These are phyloP conservation scores for Blera fallax DNA, from an alignment of 2,888 invertebrate genomes.

Conservation along the genomic window DNA sequence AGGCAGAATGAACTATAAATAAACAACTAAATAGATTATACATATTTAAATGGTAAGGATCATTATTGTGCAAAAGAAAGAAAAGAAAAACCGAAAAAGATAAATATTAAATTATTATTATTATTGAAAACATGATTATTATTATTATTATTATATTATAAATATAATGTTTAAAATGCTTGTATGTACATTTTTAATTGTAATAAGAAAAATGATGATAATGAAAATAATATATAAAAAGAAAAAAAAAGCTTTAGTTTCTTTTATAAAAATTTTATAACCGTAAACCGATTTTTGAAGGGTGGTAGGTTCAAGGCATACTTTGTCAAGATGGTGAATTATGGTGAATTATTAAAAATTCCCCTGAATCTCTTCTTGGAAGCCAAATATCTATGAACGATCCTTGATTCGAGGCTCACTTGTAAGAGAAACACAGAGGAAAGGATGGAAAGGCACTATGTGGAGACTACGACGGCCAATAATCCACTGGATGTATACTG, in stretches of 20 bases:
- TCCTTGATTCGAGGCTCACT: too few relatives aligned
- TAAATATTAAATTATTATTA: slow-evolving; percentile 73
- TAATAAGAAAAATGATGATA: slow-evolving; percentile 75
- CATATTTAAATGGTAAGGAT: slow-evolving; percentile 70
- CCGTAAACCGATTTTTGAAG: too few relatives aligned
- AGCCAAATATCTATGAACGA: too few relatives aligned
- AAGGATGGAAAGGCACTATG: too few relatives aligned
- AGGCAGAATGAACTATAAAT: slow-evolving; percentile 72
- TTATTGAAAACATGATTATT: slow-evolving; percentile 61
- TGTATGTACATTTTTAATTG: slow-evolving; percentile 76
- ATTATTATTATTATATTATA: slow-evolving; percentile 71
- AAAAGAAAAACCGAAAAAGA: slow-evolving; percentile 56
- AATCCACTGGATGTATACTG: too few relatives aligned
- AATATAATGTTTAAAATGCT: slow-evolving; percentile 75
- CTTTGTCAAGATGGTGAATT: too few relatives aligned
- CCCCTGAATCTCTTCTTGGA: too few relatives aligned
- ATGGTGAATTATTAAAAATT: too few relatives aligned
- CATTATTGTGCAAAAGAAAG: slow-evolving; percentile 69
- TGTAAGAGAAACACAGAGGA: too few relatives aligned
- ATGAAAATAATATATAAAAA: slow-evolving; percentile 74
- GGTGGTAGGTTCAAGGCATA: too few relatives aligned
- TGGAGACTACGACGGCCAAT: too few relatives aligned
- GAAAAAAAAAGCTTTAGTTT: slow-evolving; percentile 28
- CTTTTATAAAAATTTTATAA: too few relatives aligned
- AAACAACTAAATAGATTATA: slow-evolving; percentile 72